Base-by-base conservation (phyloP, 1,140 invertebrate genomes). In the silkworm (Bombyx mori) region DNA sequence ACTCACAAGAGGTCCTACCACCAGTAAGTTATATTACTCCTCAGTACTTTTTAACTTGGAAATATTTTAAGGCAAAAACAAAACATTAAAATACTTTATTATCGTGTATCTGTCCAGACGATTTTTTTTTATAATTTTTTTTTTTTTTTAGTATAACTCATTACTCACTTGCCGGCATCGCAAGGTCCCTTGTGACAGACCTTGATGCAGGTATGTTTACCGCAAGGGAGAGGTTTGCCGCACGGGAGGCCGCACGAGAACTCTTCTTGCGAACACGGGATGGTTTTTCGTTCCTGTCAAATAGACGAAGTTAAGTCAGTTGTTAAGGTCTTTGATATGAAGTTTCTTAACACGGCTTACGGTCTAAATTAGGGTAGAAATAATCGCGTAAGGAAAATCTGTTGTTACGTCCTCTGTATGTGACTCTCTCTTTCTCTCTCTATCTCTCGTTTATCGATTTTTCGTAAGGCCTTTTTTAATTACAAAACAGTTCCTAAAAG, bases 181-280 rank as follows among this genome's bases (percentile, higher is more conserved):
- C 94, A 95, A 3, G 89, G 71, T 44, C 91, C 94, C 58, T 91
- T 90, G 74, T 96, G 95, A 69, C 95, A 96, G 1, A 88, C 90
- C 69, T 91, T 89, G 18, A 90, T 90, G 75, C 96, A 97, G 45
- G 91, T 93, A 74, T 98, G 97, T 43, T 91, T 90, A 1, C 92
- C 92, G 76, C 97, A 98, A 0, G 89, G 82, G 26, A 98, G 78
- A 0, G 90, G 89, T 73, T 94, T 95, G 18, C 91, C 91, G 77
- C 98, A 99, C 0, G 93, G 91, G 49, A 95, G 81, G 6, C 97
- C 97, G 82, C 98, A 99, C 5, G 95, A 97, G 53, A 99, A 93
- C 61, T 95, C 94, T 44, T 91, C 92, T 71, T 96, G 91, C 58
- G 97, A 92, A 84, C 97, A 99, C 3, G 95, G 94, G 52, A 98